phyloP scores from a whole-genome alignment of 2,888 invertebrate genomes.

The Caenorhabditis panamensis region DNA sequence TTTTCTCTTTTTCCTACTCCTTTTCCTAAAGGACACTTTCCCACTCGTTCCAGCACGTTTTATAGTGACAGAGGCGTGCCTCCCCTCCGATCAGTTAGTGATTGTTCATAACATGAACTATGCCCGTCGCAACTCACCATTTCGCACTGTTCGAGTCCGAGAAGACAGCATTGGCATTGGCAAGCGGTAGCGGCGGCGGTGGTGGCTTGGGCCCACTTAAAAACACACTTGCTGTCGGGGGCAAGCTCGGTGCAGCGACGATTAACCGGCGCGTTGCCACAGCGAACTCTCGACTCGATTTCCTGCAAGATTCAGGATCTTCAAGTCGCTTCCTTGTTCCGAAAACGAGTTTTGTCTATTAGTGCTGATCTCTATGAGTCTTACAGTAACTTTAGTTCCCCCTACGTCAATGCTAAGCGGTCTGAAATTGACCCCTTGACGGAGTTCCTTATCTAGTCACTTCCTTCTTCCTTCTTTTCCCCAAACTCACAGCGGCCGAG shows the following conservation, averaged over 20 bases:
- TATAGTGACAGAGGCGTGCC: constrained; percentile 35
- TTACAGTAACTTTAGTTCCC: too few relatives aligned
- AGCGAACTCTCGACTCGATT: constrained; percentile 70
- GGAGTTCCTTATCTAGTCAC: not conserved
- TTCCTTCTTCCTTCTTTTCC: not conserved
- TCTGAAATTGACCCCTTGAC: not conserved
- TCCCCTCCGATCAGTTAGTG: not conserved
- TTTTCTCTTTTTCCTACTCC: constrained; percentile 6
- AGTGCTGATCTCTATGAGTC: not conserved
- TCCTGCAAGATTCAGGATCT: constrained; percentile 52
- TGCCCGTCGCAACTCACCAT: constrained; percentile 40
- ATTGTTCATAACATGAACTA: constrained; percentile 40
- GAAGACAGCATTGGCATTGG: constrained; percentile 59
- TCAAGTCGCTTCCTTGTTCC: not conserved
- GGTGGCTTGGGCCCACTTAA: constrained; percentile 77
- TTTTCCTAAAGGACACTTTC: constrained; percentile 14
- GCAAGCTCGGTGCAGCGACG: constrained; percentile 60
- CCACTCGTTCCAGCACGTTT: not conserved
- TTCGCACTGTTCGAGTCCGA: constrained; percentile 63
- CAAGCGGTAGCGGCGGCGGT: constrained; percentile 68
- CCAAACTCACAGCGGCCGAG: constrained; percentile 51
- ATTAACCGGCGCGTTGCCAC: constrained; percentile 65
- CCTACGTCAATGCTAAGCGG: too few relatives aligned
- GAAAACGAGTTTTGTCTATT: too few relatives aligned
- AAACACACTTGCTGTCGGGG: constrained; percentile 75